Evolutionary conservation across 2,797 vertebrate genomes (phyloP).

Genomic region (Enteromius argenteus): DNA sequence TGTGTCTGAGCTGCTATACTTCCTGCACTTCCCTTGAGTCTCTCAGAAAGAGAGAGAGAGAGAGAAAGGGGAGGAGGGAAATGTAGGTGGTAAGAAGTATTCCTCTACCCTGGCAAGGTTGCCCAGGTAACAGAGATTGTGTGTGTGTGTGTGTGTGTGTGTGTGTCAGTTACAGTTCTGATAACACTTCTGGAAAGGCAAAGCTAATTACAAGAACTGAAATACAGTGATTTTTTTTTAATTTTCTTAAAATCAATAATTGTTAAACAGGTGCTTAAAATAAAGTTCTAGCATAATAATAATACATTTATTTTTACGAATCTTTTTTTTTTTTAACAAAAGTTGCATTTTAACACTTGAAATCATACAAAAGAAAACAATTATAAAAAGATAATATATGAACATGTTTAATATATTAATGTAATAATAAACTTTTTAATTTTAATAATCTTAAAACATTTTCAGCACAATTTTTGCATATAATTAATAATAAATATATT

Average conservation of each 20-base stretch:
- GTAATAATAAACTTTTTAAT: not conserved
- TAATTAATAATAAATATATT: not conserved
- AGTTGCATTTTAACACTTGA: not conserved
- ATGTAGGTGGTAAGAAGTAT: constrained; percentile 48
- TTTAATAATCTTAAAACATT: not conserved
- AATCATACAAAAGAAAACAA: not conserved
- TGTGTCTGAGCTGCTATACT: constrained; percentile 37
- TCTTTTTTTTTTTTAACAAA: not conserved
- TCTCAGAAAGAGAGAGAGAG: constrained; percentile 10
- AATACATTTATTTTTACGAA: not conserved
- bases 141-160: constrained; percentile 16
- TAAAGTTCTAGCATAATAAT: not conserved
- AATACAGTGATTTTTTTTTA: not conserved
- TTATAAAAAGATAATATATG: not conserved
- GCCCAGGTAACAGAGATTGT: constrained; percentile 53
- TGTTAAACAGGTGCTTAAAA: not conserved
- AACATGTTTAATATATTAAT: not conserved
- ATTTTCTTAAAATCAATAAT: not conserved
- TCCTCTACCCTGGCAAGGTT: constrained; percentile 47
- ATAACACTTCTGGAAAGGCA: not conserved
- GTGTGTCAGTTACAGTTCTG: not conserved
- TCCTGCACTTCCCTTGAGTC: constrained; percentile 42
- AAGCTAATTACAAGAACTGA: constrained; percentile 10
- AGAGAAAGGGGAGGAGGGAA: not conserved
- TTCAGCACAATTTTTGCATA: not conserved